These are phyloP conservation scores for Microctenopoma steveboyesi DNA, from an alignment of 2,797 vertebrate species.

Conservation along the genomic window DNA sequence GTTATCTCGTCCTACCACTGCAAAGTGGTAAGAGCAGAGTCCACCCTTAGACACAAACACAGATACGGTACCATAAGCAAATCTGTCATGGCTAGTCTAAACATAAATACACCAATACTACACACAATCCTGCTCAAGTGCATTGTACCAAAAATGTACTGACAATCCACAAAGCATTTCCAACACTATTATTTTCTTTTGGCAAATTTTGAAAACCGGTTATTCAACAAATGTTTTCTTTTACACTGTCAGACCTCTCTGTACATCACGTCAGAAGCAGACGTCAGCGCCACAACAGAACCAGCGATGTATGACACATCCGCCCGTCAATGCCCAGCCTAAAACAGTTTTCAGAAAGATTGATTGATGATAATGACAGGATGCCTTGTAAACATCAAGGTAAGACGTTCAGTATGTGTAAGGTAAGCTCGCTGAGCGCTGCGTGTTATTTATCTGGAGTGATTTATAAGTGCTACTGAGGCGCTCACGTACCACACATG, in stretches of 20 bases:
- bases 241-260: not conserved
- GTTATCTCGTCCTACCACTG: constrained; percentile 6
- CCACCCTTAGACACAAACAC: constrained; percentile 8
- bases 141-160: constrained; percentile 34
- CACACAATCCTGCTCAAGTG: constrained; percentile 44
- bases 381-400: not conserved
- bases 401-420: not conserved
- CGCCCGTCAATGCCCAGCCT: constrained; percentile 9
- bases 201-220: constrained; percentile 35
- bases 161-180: constrained; percentile 25
- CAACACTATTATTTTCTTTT: constrained; percentile 19
- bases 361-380: not conserved
- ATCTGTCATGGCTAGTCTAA: constrained; percentile 33
- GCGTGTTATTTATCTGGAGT: constrained; percentile 1
- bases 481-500: not conserved
- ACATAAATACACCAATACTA: constrained; percentile 46
- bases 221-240: constrained; percentile 13
- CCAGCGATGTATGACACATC: not conserved
- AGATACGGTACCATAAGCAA: constrained; percentile 12
- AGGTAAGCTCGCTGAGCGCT: constrained; percentile 1
- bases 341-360: constrained; percentile 1
- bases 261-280: not conserved
- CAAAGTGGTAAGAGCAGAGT: not conserved
- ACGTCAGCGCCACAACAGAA: not conserved
- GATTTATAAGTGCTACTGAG: constrained; percentile 1